Percentiles rank a stretch among this genome's conserved stretches.
Evolutionary conservation across 2,888 invertebrate species (phyloP).

Genomic region (Drosophila pegasa): DNA sequence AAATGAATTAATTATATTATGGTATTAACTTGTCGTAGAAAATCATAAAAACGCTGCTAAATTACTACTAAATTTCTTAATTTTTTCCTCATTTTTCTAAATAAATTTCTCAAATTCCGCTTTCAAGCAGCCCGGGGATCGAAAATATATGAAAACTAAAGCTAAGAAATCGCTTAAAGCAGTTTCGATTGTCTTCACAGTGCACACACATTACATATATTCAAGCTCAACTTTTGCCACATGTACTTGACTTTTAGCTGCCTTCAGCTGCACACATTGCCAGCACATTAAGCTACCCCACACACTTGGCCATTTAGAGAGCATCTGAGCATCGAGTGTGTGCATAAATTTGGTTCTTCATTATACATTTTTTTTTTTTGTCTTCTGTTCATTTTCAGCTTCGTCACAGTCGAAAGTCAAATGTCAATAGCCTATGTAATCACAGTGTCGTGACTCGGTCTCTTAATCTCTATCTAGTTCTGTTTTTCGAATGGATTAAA

Average conservation of each 20-base stretch:
- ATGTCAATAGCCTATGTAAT: conserved; percentile 58
- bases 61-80: no score
- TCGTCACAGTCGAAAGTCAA: conserved; percentile 48
- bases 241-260: neutral
- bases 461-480: neutral
- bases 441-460: conserved; percentile 27
- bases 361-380: conserved; percentile 30
- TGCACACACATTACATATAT: neutral
- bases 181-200: neutral
- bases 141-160: neutral
- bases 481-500: conserved; percentile 8
- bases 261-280: neutral
- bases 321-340: neutral
- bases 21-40: no score
- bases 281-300: no score
- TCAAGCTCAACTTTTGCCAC: neutral
- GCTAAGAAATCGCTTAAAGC: no score
- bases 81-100: neutral
- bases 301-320: neutral
- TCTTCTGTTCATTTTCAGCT: conserved; percentile 21
- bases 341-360: conserved; percentile 29
- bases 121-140: no score
- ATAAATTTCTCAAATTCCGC: neutral
- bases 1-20: no score
- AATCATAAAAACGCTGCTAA: no score